Evolutionary conservation across 2,113 vertebrate species (phyloP).

Genomic region (Dicerorhinus sumatrensis): DNA sequence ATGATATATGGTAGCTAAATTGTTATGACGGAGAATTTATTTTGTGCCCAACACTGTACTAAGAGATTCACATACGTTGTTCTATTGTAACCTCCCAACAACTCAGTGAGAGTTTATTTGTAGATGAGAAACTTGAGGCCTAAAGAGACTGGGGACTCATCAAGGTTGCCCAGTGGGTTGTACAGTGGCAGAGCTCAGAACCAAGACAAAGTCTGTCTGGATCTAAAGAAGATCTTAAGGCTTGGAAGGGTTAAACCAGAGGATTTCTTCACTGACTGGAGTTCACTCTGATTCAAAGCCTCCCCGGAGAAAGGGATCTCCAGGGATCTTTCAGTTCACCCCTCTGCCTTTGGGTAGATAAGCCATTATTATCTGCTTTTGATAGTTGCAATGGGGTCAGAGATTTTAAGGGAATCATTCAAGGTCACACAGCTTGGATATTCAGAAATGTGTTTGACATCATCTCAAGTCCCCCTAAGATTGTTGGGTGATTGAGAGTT

Average conservation of each 20-base stretch:
- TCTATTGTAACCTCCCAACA: background rate
- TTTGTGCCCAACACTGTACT: background rate
- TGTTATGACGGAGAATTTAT: background rate
- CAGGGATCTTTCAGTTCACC: background rate
- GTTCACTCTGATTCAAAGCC: background rate
- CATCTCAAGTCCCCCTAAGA: background rate
- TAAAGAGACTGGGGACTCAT: background rate
- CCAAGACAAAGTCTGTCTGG: background rate
- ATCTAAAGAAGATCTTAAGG: background rate
- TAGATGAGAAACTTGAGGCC: background rate
- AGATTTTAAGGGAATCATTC: background rate
- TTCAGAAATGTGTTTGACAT: background rate
- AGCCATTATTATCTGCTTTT: constrained; percentile 25
- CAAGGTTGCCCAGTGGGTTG: background rate
- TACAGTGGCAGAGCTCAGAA: background rate
- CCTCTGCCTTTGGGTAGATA: background rate
- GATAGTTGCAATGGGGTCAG: background rate
- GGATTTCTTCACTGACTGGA: background rate
- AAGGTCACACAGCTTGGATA: background rate
- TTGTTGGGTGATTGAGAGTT: background rate
- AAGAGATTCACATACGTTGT: background rate
- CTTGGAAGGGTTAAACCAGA: background rate
- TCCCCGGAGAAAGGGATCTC: background rate
- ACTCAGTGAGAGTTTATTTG: background rate
- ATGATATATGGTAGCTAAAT: background rate